Evolutionary conservation across 2,888 invertebrate species (phyloP), one percentile per base, ranked within the genome.

Genomic region (Malachius bipustulatus): DNA sequence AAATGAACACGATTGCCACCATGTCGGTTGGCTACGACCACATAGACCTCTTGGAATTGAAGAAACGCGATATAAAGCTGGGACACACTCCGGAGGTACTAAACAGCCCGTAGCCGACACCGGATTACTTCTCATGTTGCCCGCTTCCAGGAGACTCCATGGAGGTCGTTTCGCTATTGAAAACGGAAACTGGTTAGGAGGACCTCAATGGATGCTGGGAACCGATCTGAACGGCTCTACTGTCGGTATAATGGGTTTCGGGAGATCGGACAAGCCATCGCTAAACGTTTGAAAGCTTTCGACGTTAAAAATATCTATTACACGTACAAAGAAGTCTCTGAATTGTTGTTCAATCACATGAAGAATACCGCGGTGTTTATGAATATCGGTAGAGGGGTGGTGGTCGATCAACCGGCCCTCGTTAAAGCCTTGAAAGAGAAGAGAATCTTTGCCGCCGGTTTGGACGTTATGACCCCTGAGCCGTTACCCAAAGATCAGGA

Each of bases 401-500:
- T 82, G n/a, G 70, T 85, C 1, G 77, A 90, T 45, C 90, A 91
- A 53, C 75, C 82, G 1, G 89, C 82, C 39, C 62, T 96, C 14
- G 73, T 82, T 35, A 70, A 73, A 32, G 91, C 91, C 0, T 63
- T 96, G 32, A 76, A 76, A 50, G 68, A 66, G 26, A 74, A 76
- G 2, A 67, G 71, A 44, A 91, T 94, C 42, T 81, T 77, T 54
- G 82, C 82, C 0, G 94, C 93, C 2, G 94, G 91, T 0, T 66
- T 96, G 2, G 94, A 96, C 58, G 94, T 94, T 2, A 84, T 82
- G 51, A 75, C 77, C 1, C 93, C 94, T 0, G 94, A 96, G 59
- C 94, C 94, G 0, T 57, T 96, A 35, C 84, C 91, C 0, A 60
- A 71, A 4, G 75, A 81, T 56, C 77, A 87, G 59, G 81, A 81